phyloP scores from a whole-genome alignment of 2,797 vertebrate genomes.

The Diceros bicornis region DNA sequence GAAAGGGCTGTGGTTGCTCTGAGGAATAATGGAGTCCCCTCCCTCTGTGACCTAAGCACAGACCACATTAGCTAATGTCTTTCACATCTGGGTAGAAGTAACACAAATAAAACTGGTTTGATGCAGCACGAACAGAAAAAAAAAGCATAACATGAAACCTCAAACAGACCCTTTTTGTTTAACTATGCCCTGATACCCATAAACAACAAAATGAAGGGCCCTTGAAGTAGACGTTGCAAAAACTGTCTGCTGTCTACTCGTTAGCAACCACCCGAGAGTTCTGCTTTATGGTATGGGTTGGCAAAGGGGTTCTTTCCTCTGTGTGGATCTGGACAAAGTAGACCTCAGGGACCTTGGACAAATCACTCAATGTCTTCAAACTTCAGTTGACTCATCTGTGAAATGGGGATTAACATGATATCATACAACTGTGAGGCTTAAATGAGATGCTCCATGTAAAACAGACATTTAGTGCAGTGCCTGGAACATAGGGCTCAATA shows the following conservation, averaged over 20 bases:
- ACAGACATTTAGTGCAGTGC: not conserved
- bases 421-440: not conserved
- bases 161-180: slow-evolving; percentile 58
- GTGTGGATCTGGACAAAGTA: not conserved
- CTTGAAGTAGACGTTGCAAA: slow-evolving; percentile 45
- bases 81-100: slow-evolving; percentile 86
- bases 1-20: slow-evolving; percentile 65
- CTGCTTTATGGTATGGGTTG: not conserved
- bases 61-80: slow-evolving; percentile 83
- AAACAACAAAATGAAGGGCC: not conserved
- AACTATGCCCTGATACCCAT: not conserved
- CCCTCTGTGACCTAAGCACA: slow-evolving; percentile 74
- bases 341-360: not conserved
- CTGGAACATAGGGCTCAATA: not conserved
- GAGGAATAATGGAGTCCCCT: slow-evolving; percentile 61
- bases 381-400: not conserved
- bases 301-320: slow-evolving; percentile 46
- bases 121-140: slow-evolving; percentile 81
- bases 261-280: not conserved
- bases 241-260: not conserved
- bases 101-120: slow-evolving; percentile 78
- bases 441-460: not conserved
- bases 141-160: slow-evolving; percentile 68
- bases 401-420: not conserved
- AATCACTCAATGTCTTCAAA: not conserved